Base-by-base conservation (phyloP, 2,113 vertebrate species). In the Calyptomena viridis region DNA sequence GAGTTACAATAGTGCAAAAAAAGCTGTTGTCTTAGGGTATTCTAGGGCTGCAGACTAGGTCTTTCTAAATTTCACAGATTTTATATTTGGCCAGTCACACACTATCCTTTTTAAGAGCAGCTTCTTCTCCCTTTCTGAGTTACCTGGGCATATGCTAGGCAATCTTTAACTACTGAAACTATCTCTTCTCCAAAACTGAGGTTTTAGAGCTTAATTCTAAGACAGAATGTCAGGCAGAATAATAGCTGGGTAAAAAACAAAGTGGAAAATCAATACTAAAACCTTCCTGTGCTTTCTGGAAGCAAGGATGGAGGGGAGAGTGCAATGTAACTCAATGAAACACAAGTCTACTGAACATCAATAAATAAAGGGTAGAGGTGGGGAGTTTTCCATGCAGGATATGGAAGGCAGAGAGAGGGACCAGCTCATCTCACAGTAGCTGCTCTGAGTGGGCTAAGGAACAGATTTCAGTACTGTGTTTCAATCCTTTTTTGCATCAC, bases 391-490 rank as follows among this genome's bases (percentile, higher is more conserved):
- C 58, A 18, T 21, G 55, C 68, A 56, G 50, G 33, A 23, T 22
- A 33, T 37, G 71, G 78, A 82, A 76, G 20, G 28, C 20, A 82
- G 33, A 3, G 10, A 77, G 62, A 86, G 19, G 21, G 22, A 66
- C 24, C 39, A 88, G 52, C 42, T 80, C 31, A 23, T 93, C 56
- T 80, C 67, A 68, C 31, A 87, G 56, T 14, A 64, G 60, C 67
- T 69, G 53, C 59, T 88, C 42, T 67, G 60, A 80, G 64, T 47
- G 31, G 50, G 8, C 28, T 50, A 46, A 35, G 22, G 68, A 95
- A 89, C 85, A 91, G 85, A 95, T 71, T 87, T 90, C 79, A 63
- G 44, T 44, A 37, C 19, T 88, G 75, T 90, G 68, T 60, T 90
- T 63, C 55, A 67, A 8, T 60, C 10, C 13, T 81, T 88, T 88